phyloP scores from a whole-genome alignment of 2,888 invertebrate genomes.

The Drosophila sordidapex region DNA sequence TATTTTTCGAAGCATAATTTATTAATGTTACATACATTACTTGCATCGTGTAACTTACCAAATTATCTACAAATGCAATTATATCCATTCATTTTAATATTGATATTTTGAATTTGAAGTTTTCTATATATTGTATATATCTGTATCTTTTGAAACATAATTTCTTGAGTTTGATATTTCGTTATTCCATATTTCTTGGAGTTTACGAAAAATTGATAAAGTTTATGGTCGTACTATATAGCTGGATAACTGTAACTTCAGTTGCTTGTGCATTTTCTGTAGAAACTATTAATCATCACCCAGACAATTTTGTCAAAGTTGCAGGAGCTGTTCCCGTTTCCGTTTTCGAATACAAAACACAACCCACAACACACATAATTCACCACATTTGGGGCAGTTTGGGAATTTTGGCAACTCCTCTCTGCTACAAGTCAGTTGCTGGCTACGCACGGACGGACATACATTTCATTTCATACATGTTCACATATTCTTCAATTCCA shows the following conservation, averaged over 20 bases:
- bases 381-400: conserved; percentile 18
- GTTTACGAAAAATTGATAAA: neutral
- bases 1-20: no score
- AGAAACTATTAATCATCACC: neutral
- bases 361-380: conserved; percentile 1
- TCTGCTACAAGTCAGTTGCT: conserved; percentile 8
- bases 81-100: neutral
- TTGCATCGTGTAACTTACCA: neutral
- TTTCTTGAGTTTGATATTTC: neutral
- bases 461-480: conserved; percentile 17
- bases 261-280: neutral
- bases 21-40: no score
- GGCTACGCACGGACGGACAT: conserved; percentile 16
- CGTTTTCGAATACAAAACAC: conserved; percentile 14
- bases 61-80: neutral
- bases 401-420: conserved; percentile 26
- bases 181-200: neutral
- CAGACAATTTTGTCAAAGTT: neutral
- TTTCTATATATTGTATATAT: neutral
- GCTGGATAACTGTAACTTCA: neutral
- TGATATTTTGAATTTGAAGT: neutral
- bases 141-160: neutral
- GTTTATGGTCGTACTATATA: neutral
- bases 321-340: neutral
- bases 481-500: conserved; percentile 40